phyloP scores from a whole-genome alignment of 2,797 vertebrate genomes.

The Gastrophryne carolinensis region DNA sequence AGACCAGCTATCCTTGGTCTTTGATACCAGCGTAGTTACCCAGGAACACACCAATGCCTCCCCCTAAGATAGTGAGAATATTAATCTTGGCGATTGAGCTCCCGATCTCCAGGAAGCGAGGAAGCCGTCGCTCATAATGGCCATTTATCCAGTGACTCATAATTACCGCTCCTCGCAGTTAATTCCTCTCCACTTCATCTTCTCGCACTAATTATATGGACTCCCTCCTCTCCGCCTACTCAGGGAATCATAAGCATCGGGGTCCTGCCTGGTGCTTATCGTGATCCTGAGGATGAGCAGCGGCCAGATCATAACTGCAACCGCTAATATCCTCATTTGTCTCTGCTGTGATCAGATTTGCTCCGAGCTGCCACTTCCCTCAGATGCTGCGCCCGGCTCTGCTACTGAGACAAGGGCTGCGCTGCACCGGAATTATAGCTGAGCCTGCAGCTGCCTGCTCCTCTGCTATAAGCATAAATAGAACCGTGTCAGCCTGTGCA shows the following conservation, averaged over 20 bases:
- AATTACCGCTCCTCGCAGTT: not conserved
- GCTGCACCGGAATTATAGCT: too few species aligned
- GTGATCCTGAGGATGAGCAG: not conserved
- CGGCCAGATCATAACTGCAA: not conserved
- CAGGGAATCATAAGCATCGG: not conserved
- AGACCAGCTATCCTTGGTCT: too few species aligned
- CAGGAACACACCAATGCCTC: too few species aligned
- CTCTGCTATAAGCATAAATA: too few species aligned
- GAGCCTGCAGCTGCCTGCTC: too few species aligned
- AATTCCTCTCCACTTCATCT: not conserved
- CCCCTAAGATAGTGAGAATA: too few species aligned
- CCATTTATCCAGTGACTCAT: conserved; percentile 21
- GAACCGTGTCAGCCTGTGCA: too few species aligned
- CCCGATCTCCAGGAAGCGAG: not conserved
- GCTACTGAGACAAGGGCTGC: too few species aligned
- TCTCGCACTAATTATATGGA: not conserved
- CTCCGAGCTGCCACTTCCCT: not conserved
- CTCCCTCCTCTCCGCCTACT: not conserved
- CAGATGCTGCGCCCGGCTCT: too few species aligned
- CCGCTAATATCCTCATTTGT: not conserved
- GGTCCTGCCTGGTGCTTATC: not conserved
- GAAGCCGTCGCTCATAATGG: not conserved
- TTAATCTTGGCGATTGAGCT: too few species aligned
- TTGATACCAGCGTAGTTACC: too few species aligned
- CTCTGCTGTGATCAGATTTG: not conserved